phyloP scores from a whole-genome alignment of 2,113 vertebrate species.

The Hippocampus comes region DNA sequence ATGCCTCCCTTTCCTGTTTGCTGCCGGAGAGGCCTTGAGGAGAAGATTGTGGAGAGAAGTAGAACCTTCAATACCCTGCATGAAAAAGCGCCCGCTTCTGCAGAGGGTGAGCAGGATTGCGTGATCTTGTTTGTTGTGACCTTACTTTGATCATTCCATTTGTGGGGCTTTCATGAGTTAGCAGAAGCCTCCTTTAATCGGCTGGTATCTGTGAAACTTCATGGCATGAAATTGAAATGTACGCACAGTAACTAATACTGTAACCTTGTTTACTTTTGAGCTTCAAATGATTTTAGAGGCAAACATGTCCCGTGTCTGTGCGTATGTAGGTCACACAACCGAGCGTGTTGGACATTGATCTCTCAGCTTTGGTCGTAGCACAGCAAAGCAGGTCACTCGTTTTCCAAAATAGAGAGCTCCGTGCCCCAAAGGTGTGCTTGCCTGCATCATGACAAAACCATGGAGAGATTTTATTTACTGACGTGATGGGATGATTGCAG shows the following conservation, averaged over 20 bases:
- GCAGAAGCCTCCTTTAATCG: neutral
- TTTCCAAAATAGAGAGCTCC: neutral
- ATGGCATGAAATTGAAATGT: neutral
- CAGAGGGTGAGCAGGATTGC: neutral
- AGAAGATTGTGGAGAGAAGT: constrained; percentile 29
- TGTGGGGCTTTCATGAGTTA: neutral
- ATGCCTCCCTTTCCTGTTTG: constrained; percentile 13
- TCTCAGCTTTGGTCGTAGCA: constrained; percentile 30
- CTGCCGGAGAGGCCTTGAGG: constrained; percentile 31
- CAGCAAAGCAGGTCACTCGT: constrained; percentile 55
- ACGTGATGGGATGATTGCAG: neutral
- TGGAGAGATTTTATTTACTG: neutral
- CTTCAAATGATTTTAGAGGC: constrained; percentile 13
- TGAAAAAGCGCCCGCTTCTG: constrained; percentile 25
- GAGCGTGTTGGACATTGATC: constrained; percentile 59
- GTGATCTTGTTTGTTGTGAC: neutral
- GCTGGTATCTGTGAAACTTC: neutral
- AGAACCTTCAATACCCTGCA: constrained; percentile 19
- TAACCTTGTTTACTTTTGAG: neutral
- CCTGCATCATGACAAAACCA: constrained; percentile 26
- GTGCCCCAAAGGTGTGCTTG: constrained; percentile 35
- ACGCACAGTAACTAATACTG: neutral
- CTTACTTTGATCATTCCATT: neutral
- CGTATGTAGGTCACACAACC: constrained; percentile 53
- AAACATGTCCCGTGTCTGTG: constrained; percentile 13